These are phyloP conservation scores for Limnephilus marmoratus DNA, from an alignment of 2,888 invertebrate genomes.

Conservation along the genomic window DNA sequence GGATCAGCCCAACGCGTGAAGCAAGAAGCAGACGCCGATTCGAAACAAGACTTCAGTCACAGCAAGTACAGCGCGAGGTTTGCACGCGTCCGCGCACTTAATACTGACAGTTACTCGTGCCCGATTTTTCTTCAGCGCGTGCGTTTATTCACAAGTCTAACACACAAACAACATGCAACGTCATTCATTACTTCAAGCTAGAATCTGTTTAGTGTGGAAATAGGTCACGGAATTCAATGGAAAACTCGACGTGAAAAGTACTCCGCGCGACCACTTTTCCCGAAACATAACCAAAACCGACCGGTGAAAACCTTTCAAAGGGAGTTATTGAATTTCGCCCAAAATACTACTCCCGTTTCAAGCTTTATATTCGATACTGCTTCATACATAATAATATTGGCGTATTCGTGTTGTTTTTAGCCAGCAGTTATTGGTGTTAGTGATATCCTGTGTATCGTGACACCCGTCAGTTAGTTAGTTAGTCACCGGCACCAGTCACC, in stretches of 20 bases:
- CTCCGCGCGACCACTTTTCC: neutral
- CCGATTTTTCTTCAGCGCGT: neutral
- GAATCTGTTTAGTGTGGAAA: neutral
- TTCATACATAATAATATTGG: neutral
- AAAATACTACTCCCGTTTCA: neutral
- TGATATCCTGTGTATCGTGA: neutral
- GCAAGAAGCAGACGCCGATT: neutral
- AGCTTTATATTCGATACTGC: neutral
- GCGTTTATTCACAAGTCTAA: conserved; percentile 10
- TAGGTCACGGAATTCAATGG: neutral
- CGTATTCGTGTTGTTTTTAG: neutral
- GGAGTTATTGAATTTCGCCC: neutral
- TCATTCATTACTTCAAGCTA: neutral
- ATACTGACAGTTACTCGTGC: neutral
- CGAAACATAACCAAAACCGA: neutral
- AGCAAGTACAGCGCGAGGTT: neutral
- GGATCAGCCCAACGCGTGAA: conserved; percentile 14
- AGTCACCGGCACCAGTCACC: neutral
- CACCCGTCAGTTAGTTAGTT: neutral
- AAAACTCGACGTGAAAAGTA: neutral
- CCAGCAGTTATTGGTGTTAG: neutral
- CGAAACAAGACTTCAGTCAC: neutral
- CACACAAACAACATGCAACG: neutral
- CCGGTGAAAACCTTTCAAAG: neutral
- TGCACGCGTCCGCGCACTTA: neutral